Evolutionary conservation across 2,797 vertebrate species (phyloP).

Genomic region (Phrynocephalus forsythii): DNA sequence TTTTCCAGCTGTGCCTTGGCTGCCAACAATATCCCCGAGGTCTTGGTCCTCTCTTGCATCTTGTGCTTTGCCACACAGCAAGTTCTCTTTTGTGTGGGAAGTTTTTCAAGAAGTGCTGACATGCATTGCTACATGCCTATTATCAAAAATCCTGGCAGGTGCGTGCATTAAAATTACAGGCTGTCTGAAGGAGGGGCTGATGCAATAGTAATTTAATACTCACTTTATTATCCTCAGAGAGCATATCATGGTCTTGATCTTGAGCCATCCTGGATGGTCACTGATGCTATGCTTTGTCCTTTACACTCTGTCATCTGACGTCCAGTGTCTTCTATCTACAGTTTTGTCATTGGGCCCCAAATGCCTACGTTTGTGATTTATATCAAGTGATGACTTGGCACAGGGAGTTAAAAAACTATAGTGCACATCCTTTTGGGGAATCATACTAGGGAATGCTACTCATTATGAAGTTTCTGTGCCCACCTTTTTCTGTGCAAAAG

Average conservation of each 20-base stretch:
- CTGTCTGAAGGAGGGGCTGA: constrained; percentile 18
- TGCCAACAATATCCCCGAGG: constrained; percentile 5
- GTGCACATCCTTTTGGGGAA: background rate
- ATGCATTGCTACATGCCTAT: background rate
- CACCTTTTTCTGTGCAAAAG: background rate
- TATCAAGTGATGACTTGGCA: background rate
- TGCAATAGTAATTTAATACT: constrained; percentile 30
- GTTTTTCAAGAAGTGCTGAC: constrained; percentile 34
- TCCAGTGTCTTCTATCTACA: rapidly evolving
- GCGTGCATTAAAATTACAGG: constrained; percentile 22
- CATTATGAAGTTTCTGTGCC: background rate
- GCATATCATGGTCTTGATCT: constrained; percentile 29
- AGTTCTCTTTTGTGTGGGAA: constrained; percentile 18
- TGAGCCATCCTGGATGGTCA: background rate
- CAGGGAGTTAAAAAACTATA: background rate
- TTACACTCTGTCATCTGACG: background rate
- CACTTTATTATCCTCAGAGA: constrained; percentile 32
- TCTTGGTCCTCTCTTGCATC: constrained; percentile 13
- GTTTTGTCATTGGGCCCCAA: rapidly evolving
- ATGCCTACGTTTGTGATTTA: background rate
- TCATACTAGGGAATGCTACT: background rate
- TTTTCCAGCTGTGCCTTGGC: background rate
- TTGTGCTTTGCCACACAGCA: constrained; percentile 25
- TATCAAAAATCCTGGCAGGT: background rate
- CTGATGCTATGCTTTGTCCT: constrained; percentile 1